phyloP scores from a whole-genome alignment of 2,888 invertebrate species.

The Patella ulyssiponensis region DNA sequence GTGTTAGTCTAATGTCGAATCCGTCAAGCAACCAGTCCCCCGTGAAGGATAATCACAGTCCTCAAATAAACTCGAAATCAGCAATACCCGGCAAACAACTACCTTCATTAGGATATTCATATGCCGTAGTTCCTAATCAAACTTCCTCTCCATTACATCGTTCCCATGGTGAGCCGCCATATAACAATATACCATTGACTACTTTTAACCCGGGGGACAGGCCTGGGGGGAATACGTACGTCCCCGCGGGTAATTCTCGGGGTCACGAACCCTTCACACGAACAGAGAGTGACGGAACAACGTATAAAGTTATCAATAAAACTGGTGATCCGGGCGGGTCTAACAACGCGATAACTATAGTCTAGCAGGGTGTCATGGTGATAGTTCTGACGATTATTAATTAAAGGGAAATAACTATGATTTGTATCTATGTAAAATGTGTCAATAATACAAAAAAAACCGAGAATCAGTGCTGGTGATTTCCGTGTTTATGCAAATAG shows the following conservation, averaged over 20 bases:
- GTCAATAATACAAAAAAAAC: too few species aligned
- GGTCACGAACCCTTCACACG: not conserved
- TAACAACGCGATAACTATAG: constrained; percentile 63
- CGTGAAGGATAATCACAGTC: constrained; percentile 18
- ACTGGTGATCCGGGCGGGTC: constrained; percentile 28
- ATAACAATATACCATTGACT: constrained; percentile 31
- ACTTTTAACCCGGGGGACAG: constrained; percentile 27
- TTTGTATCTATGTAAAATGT: too few species aligned
- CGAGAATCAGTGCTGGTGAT: too few species aligned
- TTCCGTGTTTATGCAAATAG: too few species aligned
- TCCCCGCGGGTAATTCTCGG: not conserved
- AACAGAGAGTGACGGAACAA: constrained; percentile 17
- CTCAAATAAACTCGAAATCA: constrained; percentile 23
- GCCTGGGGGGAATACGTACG: not conserved
- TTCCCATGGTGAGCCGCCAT: constrained; percentile 34
- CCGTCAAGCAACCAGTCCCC: constrained; percentile 21
- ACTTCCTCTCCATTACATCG: constrained; percentile 61
- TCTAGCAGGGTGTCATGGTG: constrained; percentile 37
- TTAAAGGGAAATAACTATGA: too few species aligned
- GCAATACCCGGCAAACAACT: constrained; percentile 17
- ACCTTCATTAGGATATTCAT: constrained; percentile 47
- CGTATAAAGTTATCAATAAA: constrained; percentile 22
- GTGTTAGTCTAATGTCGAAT: constrained; percentile 37
- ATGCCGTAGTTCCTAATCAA: constrained; percentile 59
- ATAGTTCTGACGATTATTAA: too few species aligned